Evolutionary conservation across 1,140 invertebrate species (phyloP).

Genomic region (Tribolium madens): DNA sequence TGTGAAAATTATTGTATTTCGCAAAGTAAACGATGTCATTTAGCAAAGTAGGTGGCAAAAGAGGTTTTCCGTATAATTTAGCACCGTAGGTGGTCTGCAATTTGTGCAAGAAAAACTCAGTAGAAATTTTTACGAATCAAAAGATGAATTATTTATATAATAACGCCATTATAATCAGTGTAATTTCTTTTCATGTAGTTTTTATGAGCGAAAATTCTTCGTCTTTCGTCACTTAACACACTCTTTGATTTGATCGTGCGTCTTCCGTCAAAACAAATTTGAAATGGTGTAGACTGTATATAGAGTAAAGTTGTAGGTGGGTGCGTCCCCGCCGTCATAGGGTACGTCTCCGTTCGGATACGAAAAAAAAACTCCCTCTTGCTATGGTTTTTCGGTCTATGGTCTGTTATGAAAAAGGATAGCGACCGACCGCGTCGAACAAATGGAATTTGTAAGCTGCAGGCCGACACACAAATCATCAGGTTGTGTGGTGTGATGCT

Average conservation of each 20-base stretch:
- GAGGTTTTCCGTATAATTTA: no score
- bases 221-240: no score
- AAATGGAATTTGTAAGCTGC: constrained; percentile 37
- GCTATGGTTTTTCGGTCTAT: no score
- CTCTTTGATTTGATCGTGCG: background rate
- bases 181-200: background rate
- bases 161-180: background rate
- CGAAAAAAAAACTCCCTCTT: no score
- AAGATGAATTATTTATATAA: background rate
- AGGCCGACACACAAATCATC: constrained; percentile 47
- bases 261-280: background rate
- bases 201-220: no score
- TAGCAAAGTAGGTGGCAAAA: no score
- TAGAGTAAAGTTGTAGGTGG: no score
- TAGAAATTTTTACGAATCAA: background rate
- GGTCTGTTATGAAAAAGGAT: background rate
- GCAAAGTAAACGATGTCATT: no score
- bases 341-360: no score
- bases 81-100: background rate
- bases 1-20: no score
- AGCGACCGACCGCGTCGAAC: constrained; percentile 27
- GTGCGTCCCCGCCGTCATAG: no score
- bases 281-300: no score
- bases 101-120: background rate
- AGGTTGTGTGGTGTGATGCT: constrained; percentile 45